phyloP scores from a whole-genome alignment of 2,797 vertebrate species.

The Mus spretus region DNA sequence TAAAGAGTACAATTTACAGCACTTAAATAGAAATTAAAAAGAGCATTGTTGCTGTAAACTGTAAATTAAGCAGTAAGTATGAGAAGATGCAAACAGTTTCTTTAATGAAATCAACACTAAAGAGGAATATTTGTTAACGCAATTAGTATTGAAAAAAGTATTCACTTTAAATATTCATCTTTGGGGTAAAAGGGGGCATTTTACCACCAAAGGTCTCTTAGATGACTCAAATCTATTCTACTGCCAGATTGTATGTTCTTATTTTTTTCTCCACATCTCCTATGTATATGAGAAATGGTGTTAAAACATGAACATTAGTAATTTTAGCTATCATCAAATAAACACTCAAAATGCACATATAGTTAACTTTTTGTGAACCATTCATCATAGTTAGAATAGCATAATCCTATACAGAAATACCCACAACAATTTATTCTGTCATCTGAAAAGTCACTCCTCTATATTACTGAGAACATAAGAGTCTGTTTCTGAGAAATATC shows the following conservation, averaged over 20 bases:
- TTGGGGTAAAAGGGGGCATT: neutral
- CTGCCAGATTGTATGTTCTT: neutral
- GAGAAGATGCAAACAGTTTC: slow-evolving; percentile 53
- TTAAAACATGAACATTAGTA: slow-evolving; percentile 15
- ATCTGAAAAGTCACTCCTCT: neutral
- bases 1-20: slow-evolving; percentile 66
- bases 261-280: neutral
- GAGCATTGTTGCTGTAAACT: slow-evolving; percentile 49
- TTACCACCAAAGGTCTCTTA: neutral
- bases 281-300: neutral
- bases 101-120: slow-evolving; percentile 63
- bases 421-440: neutral
- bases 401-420: neutral
- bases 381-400: slow-evolving; percentile 29
- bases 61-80: slow-evolving; percentile 68
- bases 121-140: slow-evolving; percentile 18
- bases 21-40: slow-evolving; percentile 72
- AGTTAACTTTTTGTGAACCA: neutral
- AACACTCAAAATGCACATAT: neutral
- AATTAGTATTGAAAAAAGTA: slow-evolving; percentile 57
- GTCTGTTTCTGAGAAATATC: neutral
- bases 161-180: slow-evolving; percentile 51
- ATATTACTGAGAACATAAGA: neutral
- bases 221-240: slow-evolving; percentile 43
- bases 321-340: neutral